Conservation (phyloP, 2,797 vertebrate species). For the Tokudaia tokunoshimensis region DNA sequence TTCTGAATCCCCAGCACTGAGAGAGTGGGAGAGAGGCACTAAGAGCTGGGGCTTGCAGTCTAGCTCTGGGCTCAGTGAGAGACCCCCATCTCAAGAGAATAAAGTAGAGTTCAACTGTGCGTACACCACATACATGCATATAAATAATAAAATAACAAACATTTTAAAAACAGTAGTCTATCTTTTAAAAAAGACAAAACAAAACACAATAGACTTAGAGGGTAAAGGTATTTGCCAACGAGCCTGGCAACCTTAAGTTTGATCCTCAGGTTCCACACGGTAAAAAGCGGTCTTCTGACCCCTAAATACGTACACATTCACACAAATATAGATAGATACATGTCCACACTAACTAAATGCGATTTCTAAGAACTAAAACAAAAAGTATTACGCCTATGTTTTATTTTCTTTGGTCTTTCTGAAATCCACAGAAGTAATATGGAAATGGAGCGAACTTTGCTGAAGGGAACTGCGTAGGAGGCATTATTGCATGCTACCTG, state of each 20-base stretch:
- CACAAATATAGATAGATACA: background rate
- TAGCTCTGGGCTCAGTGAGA: background rate
- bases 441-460: fast-evolving
- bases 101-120: background rate
- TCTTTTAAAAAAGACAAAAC: background rate
- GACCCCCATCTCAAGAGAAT: background rate
- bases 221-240: background rate
- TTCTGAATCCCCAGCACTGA: background rate
- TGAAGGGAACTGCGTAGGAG: background rate
- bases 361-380: background rate
- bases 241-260: no score
- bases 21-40: background rate
- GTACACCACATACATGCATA: background rate
- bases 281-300: background rate
- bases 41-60: background rate
- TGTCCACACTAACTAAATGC: background rate
- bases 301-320: background rate
- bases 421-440: background rate
- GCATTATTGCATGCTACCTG: background rate
- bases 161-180: background rate
- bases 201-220: background rate
- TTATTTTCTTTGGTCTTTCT: background rate
- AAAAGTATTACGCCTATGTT: background rate
- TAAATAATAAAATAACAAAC: background rate
- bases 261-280: background rate